These are phyloP conservation scores for Ormyrus pomaceus DNA, from an alignment of 2,888 invertebrate species.

Conservation along the genomic window DNA sequence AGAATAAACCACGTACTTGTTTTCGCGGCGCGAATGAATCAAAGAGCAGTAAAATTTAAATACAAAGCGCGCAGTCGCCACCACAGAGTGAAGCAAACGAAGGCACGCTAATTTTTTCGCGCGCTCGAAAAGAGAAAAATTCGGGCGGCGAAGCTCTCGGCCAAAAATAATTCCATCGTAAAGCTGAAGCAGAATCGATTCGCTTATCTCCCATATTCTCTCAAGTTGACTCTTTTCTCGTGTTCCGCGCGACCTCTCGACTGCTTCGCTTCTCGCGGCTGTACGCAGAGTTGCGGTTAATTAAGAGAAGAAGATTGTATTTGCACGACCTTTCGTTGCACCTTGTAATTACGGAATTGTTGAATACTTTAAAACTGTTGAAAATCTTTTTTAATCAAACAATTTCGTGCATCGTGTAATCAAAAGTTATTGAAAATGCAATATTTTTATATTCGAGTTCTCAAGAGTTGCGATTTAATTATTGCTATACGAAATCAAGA, in stretches of 20 bases:
- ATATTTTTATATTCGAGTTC: no score
- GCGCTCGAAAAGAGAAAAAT: neutral
- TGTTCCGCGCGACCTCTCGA: neutral
- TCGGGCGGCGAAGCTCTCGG: neutral
- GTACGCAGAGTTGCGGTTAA: conserved; percentile 5
- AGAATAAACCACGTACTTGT: no score
- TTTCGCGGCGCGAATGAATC: neutral
- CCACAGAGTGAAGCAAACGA: neutral
- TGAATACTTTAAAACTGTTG: no score
- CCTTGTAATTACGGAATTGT: neutral
- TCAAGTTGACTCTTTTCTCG: neutral
- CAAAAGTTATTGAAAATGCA: no score
- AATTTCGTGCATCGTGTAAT: no score
- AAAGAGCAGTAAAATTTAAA: conserved; percentile 28
- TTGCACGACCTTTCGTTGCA: neutral
- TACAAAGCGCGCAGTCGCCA: conserved; percentile 9
- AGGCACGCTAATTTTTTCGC: neutral
- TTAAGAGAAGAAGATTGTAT: conserved; percentile 12
- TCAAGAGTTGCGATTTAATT: no score
- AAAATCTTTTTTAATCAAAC: no score
- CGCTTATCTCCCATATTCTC: neutral
- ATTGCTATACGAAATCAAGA: no score
- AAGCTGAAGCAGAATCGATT: conserved; percentile 12
- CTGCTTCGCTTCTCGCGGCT: neutral
- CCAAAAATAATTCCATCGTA: conserved; percentile 51